Base-by-base conservation (phyloP, 1,140 invertebrate species). In the Pollicipes pollicipes region DNA sequence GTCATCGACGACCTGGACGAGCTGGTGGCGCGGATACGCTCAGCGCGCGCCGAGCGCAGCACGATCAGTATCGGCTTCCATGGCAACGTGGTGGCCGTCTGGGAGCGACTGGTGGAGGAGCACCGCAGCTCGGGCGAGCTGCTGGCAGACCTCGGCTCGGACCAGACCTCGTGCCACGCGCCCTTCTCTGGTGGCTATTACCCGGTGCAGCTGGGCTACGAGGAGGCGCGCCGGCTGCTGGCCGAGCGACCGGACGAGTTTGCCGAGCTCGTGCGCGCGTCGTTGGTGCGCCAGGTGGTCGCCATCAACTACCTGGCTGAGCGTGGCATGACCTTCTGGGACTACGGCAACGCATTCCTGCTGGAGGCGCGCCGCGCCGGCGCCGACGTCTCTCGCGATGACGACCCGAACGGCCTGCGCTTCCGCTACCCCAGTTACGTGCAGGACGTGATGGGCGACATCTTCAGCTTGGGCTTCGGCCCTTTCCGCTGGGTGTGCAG, bases 371-470 rank as follows among this genome's bases (percentile, higher is more conserved):
- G 81, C 63, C 78, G 86, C 72, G 85, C 87, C 32, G 87, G 86
- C 13, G 83, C 83, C 30, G 79, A 82, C 72, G 81, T 84, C 2
- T 75, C 76, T 31, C 21, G 26, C 21, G 31, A 69, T 75, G 8
- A 73, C 21, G 69, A 68, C 27, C 24, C 63, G 63, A 64, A 3
- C 63, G 63, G 63, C 63, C 79, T 81, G 63, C 78, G 77, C 35
- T 88, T 88, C 76, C 78, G 82, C 31, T 88, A 87, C 77, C 87
- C 87, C 27, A 86, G 85, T 45, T 88, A 88, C 76, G 85, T 88
- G 29, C 86, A 88, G 77, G 83, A 88, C 74, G 87, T 88, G 70
- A 88, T 88, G 86, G 87, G 87, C 10, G 85, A 88, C 74, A 86
- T 88, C 69, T 88, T 88, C 77, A 87, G 86, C 2, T 76, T 88